Base-by-base conservation (phyloP, 2,113 vertebrate species). In the Bagarius yarrelli region DNA sequence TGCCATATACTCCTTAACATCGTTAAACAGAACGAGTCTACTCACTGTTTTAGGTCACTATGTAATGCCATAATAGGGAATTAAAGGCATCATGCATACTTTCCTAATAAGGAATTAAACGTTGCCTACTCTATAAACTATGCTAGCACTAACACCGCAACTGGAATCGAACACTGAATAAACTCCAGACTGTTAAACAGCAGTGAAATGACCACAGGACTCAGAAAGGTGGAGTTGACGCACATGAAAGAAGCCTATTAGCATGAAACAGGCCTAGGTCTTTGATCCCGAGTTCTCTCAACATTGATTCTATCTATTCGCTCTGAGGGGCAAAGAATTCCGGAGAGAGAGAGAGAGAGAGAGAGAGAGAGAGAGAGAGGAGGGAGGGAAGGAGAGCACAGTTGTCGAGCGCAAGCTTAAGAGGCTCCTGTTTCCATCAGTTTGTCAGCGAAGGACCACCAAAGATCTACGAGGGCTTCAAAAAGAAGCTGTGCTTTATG, bases 361-460 rank as follows among this genome's bases (percentile, higher is more conserved):
- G n/a, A n/a, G n/a, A n/a, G n/a, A n/a, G n/a, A n/a, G n/a, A n/a
- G n/a, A n/a, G n/a, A n/a, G n/a, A n/a, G n/a, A n/a, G n/a, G n/a
- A n/a, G n/a, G n/a, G n/a, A n/a, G n/a, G 9, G 44, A 8, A 8
- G 44, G 44, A 8, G n/a, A 60, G 64, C 57, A 66, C 77, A 83
- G 83, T 57, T 80, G 61, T 50, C 52, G 69, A 80, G 81, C 85
- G 87, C 86, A 89, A 85, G 87, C 55, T 89, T 86, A 86, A 87
- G 85, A 85, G 89, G 87, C 82, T 79, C 83, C 86, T 84, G 88
- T 88, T 81, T 87, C 85, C 82, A 85, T 84, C 83, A 88, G 89
- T 85, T 91, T 90, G 90, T 91, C 85, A 86, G 88, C 82, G 86
- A 88, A 83, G 56, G 92, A 93, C 92, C 92, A 93, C 91, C 91